Evolutionary conservation across 2,888 invertebrate species (phyloP).

Genomic region (Drosophila demipolita): DNA sequence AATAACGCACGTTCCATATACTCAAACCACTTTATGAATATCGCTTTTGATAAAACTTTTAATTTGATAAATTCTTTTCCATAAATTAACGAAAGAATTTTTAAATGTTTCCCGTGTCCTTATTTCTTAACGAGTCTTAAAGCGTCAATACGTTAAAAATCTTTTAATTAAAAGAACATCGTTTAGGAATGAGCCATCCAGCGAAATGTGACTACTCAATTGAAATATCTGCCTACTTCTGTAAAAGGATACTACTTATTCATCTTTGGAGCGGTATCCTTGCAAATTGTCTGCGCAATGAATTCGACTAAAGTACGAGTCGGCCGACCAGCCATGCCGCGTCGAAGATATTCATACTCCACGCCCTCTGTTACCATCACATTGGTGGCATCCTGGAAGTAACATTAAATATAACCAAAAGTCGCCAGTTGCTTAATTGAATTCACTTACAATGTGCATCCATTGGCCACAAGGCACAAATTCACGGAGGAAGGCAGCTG

Average conservation of each 20-base stretch:
- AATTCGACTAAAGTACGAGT: conserved; percentile 91
- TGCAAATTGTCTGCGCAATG: conserved; percentile 87
- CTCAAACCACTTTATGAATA: conserved; percentile 30
- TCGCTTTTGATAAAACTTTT: conserved; percentile 66
- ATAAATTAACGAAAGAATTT: conserved; percentile 62
- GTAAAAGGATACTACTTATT: conserved; percentile 14
- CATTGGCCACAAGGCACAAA: conserved; percentile 90
- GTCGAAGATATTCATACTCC: conserved; percentile 87
- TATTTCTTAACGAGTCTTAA: conserved; percentile 21
- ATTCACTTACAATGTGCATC: conserved; percentile 89
- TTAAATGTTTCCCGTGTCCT: conserved; percentile 29
- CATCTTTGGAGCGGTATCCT: conserved; percentile 81
- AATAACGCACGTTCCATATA: conserved; percentile 34
- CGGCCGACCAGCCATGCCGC: conserved; percentile 91
- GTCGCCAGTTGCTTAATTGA: not conserved
- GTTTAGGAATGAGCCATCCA: conserved; percentile 1
- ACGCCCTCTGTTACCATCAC: conserved; percentile 89
- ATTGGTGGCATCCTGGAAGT: conserved; percentile 88
- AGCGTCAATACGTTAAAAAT: conserved; percentile 25
- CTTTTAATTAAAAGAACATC: conserved; percentile 25
- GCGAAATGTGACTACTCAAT: not conserved
- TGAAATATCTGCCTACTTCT: not conserved
- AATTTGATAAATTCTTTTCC: conserved; percentile 63
- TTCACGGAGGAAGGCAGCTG: conserved; percentile 91
- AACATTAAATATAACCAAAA: not conserved